Evolutionary conservation across 2,888 invertebrate genomes (phyloP).

Genomic region (Tigriopus californicus): DNA sequence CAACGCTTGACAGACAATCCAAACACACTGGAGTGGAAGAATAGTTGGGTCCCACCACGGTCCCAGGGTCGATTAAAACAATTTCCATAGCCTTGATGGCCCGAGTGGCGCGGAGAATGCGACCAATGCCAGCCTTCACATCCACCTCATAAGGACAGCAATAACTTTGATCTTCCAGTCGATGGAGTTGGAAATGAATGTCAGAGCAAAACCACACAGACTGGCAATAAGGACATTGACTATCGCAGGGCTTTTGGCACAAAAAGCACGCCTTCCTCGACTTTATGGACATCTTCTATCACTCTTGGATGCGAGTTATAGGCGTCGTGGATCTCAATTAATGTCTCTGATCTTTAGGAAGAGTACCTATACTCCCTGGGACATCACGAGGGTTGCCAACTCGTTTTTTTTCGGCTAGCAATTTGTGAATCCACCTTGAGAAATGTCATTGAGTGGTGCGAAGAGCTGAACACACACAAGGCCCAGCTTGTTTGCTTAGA

Average conservation of each 20-base stretch:
- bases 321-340: too few relatives aligned
- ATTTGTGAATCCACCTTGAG: too few relatives aligned
- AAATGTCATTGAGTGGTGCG: too few relatives aligned
- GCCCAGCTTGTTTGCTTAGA: too few relatives aligned
- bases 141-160: neutral
- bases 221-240: neutral
- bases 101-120: constrained; percentile 6
- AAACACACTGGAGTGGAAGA: constrained; percentile 3
- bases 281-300: neutral
- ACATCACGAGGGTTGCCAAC: too few relatives aligned
- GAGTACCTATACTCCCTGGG: too few relatives aligned
- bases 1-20: neutral
- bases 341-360: too few relatives aligned
- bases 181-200: neutral
- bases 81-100: constrained; percentile 11
- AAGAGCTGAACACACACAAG: too few relatives aligned
- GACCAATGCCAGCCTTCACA: neutral
- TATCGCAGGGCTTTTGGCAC: neutral
- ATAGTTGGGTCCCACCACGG: constrained; percentile 13
- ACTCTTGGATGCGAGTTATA: too few relatives aligned
- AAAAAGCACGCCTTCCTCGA: neutral
- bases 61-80: constrained; percentile 11
- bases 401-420: too few relatives aligned
- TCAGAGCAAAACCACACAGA: constrained; percentile 4
- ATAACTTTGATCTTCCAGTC: neutral